A percentile compares a stretch with the other conserved stretches of the same genome.
These are phyloP conservation scores for Salvelinus alpinus DNA, from an alignment of 2,113 vertebrate genomes.

Conservation along the genomic window DNA sequence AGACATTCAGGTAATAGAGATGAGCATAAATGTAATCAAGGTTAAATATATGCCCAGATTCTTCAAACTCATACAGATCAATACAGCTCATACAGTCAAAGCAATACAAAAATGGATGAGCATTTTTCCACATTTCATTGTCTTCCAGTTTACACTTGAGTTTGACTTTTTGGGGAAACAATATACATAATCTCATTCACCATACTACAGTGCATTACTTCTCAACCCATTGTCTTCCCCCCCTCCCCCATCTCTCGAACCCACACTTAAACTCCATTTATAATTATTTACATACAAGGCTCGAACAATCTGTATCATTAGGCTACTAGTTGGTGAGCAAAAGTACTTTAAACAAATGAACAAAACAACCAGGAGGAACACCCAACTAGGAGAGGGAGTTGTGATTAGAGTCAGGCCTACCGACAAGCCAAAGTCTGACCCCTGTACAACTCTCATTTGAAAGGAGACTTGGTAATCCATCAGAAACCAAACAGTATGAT, in stretches of 20 bases:
- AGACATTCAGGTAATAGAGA: conserved; percentile 48
- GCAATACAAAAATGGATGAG: conserved; percentile 77
- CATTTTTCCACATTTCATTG: conserved; percentile 47
- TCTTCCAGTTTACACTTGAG: conserved; percentile 46
- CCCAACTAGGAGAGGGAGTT: too few species aligned
- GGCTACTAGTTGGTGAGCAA: conserved; percentile 41
- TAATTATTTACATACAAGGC: conserved; percentile 69
- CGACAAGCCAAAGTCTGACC: too few species aligned
- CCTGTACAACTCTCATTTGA: neutral
- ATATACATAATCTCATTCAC: conserved; percentile 53
- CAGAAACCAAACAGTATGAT: neutral
- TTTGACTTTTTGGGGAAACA: conserved; percentile 55
- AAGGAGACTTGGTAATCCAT: neutral
- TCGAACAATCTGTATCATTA: conserved; percentile 31
- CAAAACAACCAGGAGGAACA: neutral
- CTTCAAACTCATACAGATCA: conserved; percentile 78
- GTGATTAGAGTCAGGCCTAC: too few species aligned
- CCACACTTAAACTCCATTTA: conserved; percentile 62
- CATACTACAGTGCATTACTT: conserved; percentile 61
- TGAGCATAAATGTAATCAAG: conserved; percentile 91
- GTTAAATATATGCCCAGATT: conserved; percentile 87
- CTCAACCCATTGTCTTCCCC: conserved; percentile 43
- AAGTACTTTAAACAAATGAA: conserved; percentile 21
- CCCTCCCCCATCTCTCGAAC: conserved; percentile 53
- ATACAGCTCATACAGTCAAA: conserved; percentile 69